Evolutionary conservation across 2,113 vertebrate genomes (phyloP).

Genomic region (Cyanoliseus patagonus): DNA sequence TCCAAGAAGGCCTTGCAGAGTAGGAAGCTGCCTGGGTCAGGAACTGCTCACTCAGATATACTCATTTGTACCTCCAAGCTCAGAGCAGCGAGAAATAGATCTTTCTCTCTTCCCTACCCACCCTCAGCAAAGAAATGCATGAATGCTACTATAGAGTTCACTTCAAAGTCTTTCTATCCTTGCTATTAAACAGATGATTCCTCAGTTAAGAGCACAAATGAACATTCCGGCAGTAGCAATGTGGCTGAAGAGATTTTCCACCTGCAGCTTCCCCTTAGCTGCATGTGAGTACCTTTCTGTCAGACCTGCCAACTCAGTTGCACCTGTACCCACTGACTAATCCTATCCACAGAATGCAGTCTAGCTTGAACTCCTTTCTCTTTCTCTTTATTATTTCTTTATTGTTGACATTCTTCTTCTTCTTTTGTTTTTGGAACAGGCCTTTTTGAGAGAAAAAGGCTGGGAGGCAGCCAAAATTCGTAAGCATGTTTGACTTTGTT

Average conservation of each 20-base stretch:
- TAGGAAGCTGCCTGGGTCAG: not conserved
- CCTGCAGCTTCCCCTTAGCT: not conserved
- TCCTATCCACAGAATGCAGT: not conserved
- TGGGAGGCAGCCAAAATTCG: not conserved
- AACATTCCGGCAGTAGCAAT: not conserved
- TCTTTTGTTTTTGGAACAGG: not conserved
- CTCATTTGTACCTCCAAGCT: not conserved
- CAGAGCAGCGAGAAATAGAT: not conserved
- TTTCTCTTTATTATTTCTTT: not conserved
- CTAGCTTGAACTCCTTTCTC: not conserved
- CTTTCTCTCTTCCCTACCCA: not conserved
- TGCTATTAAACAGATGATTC: not conserved
- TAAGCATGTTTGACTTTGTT: not conserved
- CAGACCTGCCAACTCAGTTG: not conserved
- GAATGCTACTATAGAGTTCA: not conserved
- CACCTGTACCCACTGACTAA: not conserved
- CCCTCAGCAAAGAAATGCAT: not conserved
- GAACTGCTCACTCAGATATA: not conserved
- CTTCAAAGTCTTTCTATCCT: not conserved
- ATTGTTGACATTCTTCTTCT: not conserved
- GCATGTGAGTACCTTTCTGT: not conserved
- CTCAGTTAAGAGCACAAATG: not conserved
- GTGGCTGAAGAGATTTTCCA: not conserved
- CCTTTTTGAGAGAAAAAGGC: not conserved
- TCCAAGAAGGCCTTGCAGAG: not conserved